phyloP scores from a whole-genome alignment of 2,797 vertebrate species.

The Pipistrellus pipistrellus region DNA sequence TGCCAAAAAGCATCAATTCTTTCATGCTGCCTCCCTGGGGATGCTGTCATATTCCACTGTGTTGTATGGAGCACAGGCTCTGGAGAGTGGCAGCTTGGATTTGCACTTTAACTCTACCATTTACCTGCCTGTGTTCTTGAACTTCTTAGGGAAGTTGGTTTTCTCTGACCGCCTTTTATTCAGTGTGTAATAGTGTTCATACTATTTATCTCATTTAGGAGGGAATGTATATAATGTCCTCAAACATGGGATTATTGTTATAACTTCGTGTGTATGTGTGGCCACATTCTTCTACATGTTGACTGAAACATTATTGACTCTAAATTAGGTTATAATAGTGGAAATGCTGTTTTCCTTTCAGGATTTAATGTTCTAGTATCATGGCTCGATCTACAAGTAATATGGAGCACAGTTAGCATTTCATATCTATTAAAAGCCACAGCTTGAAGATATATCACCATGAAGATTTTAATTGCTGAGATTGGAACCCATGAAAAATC shows the following conservation, averaged over 20 bases:
- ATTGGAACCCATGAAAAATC: not conserved
- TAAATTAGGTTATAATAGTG: not conserved
- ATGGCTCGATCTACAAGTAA: not conserved
- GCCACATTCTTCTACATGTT: not conserved
- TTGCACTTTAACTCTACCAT: not conserved
- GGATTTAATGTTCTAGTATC: not conserved
- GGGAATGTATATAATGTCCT: not conserved
- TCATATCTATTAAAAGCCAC: not conserved
- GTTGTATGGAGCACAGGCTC: not conserved
- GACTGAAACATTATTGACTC: not conserved
- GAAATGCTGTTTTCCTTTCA: conserved; percentile 15
- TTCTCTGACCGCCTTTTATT: not conserved
- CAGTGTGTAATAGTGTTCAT: not conserved
- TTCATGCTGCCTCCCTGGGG: conserved; percentile 7
- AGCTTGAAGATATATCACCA: not conserved
- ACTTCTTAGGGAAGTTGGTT: not conserved
- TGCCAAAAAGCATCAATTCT: conserved; percentile 73
- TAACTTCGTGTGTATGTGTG: not conserved
- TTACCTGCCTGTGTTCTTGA: not conserved
- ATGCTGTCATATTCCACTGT: conserved; percentile 56
- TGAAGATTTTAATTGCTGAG: conserved; percentile 13
- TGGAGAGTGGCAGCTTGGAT: conserved; percentile 4
- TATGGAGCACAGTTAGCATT: not conserved
- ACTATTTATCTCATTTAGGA: not conserved
- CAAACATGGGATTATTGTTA: not conserved